A percentile compares a stretch with the other conserved stretches of the same genome.
These are phyloP conservation scores for Diplodus sargus DNA, from an alignment of 2,797 vertebrate genomes.

Conservation along the genomic window DNA sequence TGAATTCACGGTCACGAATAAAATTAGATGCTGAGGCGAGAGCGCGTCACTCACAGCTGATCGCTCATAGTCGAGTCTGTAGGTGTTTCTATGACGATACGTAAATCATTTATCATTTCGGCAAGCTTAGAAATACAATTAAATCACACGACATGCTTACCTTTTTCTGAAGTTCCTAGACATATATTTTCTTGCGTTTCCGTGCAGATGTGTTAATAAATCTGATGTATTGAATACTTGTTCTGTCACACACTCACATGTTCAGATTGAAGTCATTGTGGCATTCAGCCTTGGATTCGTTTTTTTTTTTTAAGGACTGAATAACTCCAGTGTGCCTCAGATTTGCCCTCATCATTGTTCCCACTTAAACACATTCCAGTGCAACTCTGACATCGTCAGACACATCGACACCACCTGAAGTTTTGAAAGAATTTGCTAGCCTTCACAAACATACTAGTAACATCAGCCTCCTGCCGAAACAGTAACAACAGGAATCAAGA, in stretches of 20 bases:
- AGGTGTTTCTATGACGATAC: conserved; percentile 8
- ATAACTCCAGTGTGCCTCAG: not conserved
- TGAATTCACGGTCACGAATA: conserved; percentile 9
- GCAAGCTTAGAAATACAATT: not conserved
- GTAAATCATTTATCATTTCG: not conserved
- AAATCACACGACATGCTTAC: not conserved
- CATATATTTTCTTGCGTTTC: not conserved
- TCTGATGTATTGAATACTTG: not conserved
- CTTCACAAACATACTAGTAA: too few relatives aligned
- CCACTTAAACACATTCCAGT: not conserved
- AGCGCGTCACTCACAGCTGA: not conserved
- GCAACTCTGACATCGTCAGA: not conserved
- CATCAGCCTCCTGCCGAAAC: too few relatives aligned
- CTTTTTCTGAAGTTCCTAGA: not conserved
- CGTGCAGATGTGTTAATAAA: not conserved
- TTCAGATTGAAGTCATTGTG: not conserved
- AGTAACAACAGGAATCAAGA: too few relatives aligned
- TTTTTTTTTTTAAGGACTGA: not conserved
- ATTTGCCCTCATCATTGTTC: not conserved
- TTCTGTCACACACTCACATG: not conserved
- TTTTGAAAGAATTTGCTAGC: too few relatives aligned
- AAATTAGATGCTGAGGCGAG: not conserved
- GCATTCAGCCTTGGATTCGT: not conserved
- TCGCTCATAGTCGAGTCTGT: not conserved
- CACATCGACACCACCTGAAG: not conserved